Evolutionary conservation across 2,113 vertebrate species (phyloP).

Genomic region (Pimephales promelas): DNA sequence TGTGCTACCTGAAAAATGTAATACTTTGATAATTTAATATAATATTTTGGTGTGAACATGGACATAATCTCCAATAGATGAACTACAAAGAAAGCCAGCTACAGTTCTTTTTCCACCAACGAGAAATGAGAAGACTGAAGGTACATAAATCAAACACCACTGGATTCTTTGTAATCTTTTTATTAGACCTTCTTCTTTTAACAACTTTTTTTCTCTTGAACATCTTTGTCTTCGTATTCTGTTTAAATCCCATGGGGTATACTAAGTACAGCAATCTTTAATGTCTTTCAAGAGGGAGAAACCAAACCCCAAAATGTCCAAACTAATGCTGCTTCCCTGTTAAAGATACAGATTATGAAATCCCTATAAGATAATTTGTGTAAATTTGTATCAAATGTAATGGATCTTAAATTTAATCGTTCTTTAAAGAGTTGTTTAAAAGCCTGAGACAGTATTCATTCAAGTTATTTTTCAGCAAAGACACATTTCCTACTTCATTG

Average conservation of each 20-base stretch:
- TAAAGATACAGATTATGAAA: conserved; percentile 27
- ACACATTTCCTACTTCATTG: background rate
- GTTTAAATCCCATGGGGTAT: background rate
- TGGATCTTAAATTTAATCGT: no score
- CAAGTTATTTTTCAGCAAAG: background rate
- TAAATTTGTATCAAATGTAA: background rate
- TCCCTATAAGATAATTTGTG: background rate
- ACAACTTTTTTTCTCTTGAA: background rate
- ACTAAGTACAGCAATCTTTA: background rate
- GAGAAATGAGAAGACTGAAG: conserved; percentile 65
- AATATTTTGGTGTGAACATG: conserved; percentile 76
- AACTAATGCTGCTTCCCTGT: background rate
- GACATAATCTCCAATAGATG: conserved; percentile 76
- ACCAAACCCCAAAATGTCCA: background rate
- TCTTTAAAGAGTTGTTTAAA: conserved; percentile 1
- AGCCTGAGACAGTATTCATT: background rate
- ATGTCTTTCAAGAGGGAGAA: conserved; percentile 34
- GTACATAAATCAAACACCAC: conserved; percentile 57
- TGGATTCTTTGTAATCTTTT: background rate
- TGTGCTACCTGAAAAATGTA: conserved; percentile 30
- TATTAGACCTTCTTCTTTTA: background rate
- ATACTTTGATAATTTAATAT: conserved; percentile 57
- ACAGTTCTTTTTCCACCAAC: conserved; percentile 60
- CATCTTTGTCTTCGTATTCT: conserved; percentile 23
- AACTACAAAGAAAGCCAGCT: conserved; percentile 70